A percentile compares a stretch with the other conserved stretches of the same genome.
These are phyloP conservation scores for Halocaridina rubra DNA, from an alignment of 2,888 invertebrate species.

Conservation along the genomic window DNA sequence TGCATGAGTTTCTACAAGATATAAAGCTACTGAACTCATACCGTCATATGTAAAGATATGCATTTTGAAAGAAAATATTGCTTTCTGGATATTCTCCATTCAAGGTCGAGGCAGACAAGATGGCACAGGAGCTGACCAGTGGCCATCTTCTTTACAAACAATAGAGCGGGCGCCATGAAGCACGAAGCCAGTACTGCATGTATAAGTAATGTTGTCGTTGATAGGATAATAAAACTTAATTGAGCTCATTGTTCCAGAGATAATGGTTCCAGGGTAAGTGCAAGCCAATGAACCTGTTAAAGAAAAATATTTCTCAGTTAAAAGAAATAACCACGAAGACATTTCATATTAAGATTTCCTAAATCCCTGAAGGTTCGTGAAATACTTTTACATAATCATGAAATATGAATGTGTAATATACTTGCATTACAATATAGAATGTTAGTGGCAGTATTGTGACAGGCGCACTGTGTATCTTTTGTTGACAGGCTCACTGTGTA, in stretches of 20 bases:
- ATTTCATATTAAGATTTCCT: no score
- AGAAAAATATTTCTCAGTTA: background rate
- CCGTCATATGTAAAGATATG: no score
- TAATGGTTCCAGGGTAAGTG: conserved; percentile 87
- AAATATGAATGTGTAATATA: no score
- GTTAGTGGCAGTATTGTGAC: no score
- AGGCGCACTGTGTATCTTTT: no score
- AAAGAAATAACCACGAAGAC: no score
- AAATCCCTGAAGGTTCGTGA: no score
- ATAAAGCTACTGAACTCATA: no score
- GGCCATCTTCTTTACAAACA: conserved; percentile 83
- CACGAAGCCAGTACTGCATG: conserved; percentile 81
- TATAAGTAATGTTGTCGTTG: conserved; percentile 85
- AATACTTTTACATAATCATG: no score
- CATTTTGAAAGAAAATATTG: no score
- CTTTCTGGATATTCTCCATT: background rate
- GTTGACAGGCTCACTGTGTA: no score
- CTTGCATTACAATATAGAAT: no score
- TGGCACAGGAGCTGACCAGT: conserved; percentile 88
- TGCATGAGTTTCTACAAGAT: background rate
- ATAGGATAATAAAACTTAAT: conserved; percentile 90
- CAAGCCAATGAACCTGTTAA: conserved; percentile 80
- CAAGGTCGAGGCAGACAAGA: conserved; percentile 72
- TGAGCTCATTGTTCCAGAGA: conserved; percentile 85
- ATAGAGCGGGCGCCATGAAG: conserved; percentile 83